A percentile compares a stretch with the other conserved stretches of the same genome.
Conservation (phyloP, 1,140 invertebrate species). For the Hydropsyche tenuis region DNA sequence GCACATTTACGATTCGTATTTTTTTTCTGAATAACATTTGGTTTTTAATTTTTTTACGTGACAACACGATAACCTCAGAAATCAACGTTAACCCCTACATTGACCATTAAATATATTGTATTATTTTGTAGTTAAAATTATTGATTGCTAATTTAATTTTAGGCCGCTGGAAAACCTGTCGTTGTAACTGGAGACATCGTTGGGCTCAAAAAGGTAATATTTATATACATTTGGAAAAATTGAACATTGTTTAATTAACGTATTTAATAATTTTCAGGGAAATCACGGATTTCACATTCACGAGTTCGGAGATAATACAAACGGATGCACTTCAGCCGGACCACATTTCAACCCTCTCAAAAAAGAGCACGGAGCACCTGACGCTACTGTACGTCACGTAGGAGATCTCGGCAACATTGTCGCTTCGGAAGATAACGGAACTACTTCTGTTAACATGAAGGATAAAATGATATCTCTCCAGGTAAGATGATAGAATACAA, state of each 20-base stretch:
- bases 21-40: too few species aligned
- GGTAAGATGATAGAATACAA: constrained; percentile 22
- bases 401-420: constrained; percentile 93
- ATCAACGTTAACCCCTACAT: too few species aligned
- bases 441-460: constrained; percentile 62
- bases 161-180: constrained; percentile 57
- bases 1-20: too few species aligned
- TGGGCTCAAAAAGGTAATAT: constrained; percentile 56
- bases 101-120: too few species aligned
- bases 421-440: constrained; percentile 74
- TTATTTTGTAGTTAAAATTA: too few species aligned
- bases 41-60: too few species aligned
- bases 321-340: constrained; percentile 95
- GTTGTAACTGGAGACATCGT: constrained; percentile 57
- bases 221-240: not conserved
- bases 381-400: constrained; percentile 76
- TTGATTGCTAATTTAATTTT: constrained; percentile 44
- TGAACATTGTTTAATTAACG: not conserved
- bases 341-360: constrained; percentile 92
- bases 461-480: constrained; percentile 46
- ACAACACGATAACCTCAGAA: too few species aligned
- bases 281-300: constrained; percentile 96
- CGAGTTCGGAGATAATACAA: constrained; percentile 95
- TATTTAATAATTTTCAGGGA: constrained; percentile 52
- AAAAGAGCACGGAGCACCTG: constrained; percentile 86